Evolutionary conservation across 2,113 vertebrate genomes (phyloP).

Genomic region (Hemicordylus capensis): DNA sequence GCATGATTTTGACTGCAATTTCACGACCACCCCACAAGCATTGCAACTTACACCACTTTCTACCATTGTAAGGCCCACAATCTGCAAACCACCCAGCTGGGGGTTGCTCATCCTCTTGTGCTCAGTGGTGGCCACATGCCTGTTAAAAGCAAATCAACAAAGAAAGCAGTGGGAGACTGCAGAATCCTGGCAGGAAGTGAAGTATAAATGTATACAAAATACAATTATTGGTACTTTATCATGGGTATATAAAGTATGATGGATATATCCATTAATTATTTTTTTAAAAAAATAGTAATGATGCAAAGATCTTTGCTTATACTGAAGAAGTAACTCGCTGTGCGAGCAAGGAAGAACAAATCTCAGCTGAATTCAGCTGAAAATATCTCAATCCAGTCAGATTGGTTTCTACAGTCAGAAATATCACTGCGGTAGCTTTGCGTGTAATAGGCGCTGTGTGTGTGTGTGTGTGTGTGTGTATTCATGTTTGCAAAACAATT

Average conservation of each 20-base stretch:
- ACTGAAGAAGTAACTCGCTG: not conserved
- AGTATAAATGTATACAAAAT: not conserved
- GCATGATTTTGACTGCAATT: no score
- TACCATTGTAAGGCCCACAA: no score
- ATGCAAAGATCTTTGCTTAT: not conserved
- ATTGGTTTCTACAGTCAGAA: slow-evolving; percentile 75
- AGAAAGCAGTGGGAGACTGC: not conserved
- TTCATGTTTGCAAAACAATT: slow-evolving; percentile 41
- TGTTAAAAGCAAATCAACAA: not conserved
- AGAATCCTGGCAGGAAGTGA: not conserved
- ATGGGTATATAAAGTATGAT: not conserved
- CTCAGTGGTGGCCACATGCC: no score
- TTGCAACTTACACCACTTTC: no score
- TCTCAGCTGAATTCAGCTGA: slow-evolving; percentile 72
- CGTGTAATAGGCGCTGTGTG: slow-evolving; percentile 56
- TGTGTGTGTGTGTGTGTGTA: slow-evolving; percentile 51
- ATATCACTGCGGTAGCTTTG: slow-evolving; percentile 64
- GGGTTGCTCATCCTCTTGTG: no score
- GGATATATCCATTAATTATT: not conserved
- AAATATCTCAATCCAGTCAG: slow-evolving; percentile 78
- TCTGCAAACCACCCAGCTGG: no score
- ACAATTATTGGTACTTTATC: slow-evolving; percentile 2
- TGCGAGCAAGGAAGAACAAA: slow-evolving; percentile 48
- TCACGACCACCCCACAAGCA: no score
- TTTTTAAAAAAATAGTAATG: not conserved